Conservation (phyloP, 2,797 vertebrate genomes). For the Okamejei kenojei region DNA sequence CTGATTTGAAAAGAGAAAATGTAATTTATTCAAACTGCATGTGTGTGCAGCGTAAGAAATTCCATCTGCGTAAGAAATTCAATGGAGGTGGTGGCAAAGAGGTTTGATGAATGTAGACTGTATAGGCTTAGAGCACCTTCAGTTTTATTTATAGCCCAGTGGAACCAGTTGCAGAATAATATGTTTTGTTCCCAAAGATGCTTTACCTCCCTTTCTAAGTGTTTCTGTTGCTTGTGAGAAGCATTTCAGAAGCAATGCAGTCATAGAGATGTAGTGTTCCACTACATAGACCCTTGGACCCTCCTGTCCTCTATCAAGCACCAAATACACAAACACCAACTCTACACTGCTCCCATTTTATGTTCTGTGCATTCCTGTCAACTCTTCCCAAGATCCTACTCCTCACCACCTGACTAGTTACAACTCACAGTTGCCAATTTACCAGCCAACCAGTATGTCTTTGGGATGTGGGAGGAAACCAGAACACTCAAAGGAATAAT, state of each 20-base stretch:
- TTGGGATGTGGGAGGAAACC: too few relatives aligned
- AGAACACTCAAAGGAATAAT: too few relatives aligned
- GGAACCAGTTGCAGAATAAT: slow-evolving; percentile 19
- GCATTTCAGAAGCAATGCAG: neutral
- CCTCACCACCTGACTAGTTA: too few relatives aligned
- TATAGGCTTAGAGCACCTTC: neutral
- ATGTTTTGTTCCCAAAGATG: neutral
- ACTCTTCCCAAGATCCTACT: too few relatives aligned
- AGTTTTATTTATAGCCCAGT: slow-evolving; percentile 15
- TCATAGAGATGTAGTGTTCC: neutral
- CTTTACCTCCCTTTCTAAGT: neutral
- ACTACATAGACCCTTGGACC: too few relatives aligned
- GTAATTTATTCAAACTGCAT: neutral
- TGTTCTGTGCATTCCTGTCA: too few relatives aligned
- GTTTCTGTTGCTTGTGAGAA: neutral
- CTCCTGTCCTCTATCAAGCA: too few relatives aligned
- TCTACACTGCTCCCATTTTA: too few relatives aligned
- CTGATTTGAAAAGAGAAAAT: neutral
- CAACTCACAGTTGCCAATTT: too few relatives aligned
- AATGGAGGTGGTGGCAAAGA: neutral
- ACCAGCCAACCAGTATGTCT: too few relatives aligned
- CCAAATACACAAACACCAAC: too few relatives aligned
- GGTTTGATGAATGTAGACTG: slow-evolving; percentile 27
- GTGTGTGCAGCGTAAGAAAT: neutral
- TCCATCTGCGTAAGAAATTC: neutral